These are phyloP conservation scores for Okapia johnstoni DNA, from an alignment of 2,113 vertebrate genomes.

Conservation along the genomic window DNA sequence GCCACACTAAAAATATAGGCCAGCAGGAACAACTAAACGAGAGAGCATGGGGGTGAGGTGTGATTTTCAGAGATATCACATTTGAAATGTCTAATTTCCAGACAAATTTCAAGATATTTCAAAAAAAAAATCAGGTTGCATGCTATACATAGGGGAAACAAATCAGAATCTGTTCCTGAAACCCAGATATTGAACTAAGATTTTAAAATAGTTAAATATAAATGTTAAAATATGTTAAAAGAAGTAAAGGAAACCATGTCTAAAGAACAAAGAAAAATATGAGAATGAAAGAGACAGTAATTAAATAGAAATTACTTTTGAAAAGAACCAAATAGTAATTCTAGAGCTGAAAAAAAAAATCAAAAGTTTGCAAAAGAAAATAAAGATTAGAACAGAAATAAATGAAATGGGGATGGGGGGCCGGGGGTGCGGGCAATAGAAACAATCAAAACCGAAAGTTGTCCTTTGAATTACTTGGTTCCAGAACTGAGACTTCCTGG, in stretches of 20 bases:
- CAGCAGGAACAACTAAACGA: not conserved
- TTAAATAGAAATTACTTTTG: not conserved
- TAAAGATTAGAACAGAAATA: not conserved
- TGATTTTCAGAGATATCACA: not conserved
- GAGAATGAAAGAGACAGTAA: not conserved
- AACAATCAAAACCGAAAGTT: not conserved
- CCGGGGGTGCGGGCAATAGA: not conserved
- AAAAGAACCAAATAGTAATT: not conserved
- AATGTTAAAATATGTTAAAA: not conserved
- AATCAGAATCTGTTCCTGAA: not conserved
- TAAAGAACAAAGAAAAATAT: not conserved
- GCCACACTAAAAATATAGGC: not conserved
- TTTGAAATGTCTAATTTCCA: not conserved
- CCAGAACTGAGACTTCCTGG: not conserved
- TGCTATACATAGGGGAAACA: too few relatives aligned
- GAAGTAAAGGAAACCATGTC: not conserved
- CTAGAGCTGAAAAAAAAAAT: not conserved
- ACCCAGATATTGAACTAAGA: not conserved
- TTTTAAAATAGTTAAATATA: not conserved
- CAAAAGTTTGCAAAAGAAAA: not conserved
- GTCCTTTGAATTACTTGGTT: not conserved
- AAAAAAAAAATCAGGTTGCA: not conserved
- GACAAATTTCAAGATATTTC: not conserved
- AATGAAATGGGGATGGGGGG: not conserved
- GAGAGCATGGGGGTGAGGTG: not conserved